Percentiles rank a stretch among this genome's conserved stretches.
Evolutionary conservation across 2,113 vertebrate genomes (phyloP).

Genomic region (Junco hyemalis): DNA sequence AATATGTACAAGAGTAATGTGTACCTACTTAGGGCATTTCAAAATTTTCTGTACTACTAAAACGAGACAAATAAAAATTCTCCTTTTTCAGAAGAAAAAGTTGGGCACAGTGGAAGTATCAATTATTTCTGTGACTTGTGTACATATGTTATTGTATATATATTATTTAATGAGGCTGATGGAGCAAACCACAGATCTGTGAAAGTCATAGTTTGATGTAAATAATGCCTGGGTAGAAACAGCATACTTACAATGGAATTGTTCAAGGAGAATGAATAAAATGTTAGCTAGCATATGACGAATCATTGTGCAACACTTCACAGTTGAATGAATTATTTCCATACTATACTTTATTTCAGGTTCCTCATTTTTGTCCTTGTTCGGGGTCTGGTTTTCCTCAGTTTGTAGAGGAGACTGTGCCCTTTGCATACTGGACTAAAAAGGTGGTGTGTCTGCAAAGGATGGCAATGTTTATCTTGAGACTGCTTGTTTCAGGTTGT

Average conservation of each 20-base stretch:
- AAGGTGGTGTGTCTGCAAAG: not conserved
- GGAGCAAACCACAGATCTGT: not conserved
- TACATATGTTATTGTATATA: not conserved
- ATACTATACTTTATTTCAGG: not conserved
- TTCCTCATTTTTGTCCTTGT: not conserved
- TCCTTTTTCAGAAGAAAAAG: not conserved
- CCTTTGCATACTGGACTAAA: not conserved
- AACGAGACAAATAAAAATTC: not conserved
- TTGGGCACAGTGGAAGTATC: not conserved
- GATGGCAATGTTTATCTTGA: not conserved
- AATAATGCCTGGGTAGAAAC: not conserved
- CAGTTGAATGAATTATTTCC: not conserved
- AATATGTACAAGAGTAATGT: not conserved
- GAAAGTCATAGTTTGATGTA: not conserved
- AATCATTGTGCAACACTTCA: not conserved
- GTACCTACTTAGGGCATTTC: not conserved
- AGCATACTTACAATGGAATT: not conserved
- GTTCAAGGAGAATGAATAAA: not conserved
- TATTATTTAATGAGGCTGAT: not conserved
- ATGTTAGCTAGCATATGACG: not conserved
- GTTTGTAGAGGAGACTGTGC: not conserved
- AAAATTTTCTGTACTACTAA: not conserved
- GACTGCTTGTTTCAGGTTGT: not conserved
- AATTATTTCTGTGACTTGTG: not conserved
- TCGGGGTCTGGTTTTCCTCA: not conserved